Conservation (phyloP, 92 coral and sea anemone genomes). For the Palythoa heliodiscus region DNA sequence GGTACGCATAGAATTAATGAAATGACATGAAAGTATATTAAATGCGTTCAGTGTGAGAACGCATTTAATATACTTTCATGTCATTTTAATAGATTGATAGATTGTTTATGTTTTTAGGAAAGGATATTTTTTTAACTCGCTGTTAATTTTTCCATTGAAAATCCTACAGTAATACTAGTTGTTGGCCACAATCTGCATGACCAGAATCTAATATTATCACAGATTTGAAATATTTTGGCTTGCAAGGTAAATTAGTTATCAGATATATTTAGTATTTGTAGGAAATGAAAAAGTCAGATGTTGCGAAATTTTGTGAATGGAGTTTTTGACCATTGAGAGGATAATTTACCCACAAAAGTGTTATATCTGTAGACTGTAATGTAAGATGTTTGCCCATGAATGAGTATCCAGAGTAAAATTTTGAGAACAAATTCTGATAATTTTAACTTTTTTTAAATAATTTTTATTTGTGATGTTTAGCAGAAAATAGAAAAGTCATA, state of each 20-base stretch:
- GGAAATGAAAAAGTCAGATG: not conserved
- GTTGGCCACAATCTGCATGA: too few relatives aligned
- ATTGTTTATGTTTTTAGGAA: not conserved
- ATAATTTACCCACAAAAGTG: constrained; percentile 6
- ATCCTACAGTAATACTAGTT: too few relatives aligned
- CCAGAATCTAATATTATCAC: too few relatives aligned
- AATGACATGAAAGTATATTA: too few relatives aligned
- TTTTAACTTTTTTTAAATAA: not conserved
- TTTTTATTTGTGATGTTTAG: too few relatives aligned
- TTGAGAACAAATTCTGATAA: not conserved
- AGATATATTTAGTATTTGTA: not conserved
- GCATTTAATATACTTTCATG: too few relatives aligned
- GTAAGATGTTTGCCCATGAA: not conserved
- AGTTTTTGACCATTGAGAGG: not conserved
- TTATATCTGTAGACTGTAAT: not conserved
- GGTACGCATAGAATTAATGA: too few relatives aligned
- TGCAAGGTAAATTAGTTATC: not conserved
- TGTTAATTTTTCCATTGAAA: too few relatives aligned
- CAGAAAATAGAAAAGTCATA: too few relatives aligned
- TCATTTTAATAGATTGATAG: too few relatives aligned
- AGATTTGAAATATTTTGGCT: not conserved
- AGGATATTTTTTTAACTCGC: not conserved
- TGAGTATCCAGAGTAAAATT: not conserved
- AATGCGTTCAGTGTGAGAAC: too few relatives aligned
- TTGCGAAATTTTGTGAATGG: not conserved